Conservation (phyloP, 2,888 invertebrate genomes). For the Pristionchus mayeri region DNA sequence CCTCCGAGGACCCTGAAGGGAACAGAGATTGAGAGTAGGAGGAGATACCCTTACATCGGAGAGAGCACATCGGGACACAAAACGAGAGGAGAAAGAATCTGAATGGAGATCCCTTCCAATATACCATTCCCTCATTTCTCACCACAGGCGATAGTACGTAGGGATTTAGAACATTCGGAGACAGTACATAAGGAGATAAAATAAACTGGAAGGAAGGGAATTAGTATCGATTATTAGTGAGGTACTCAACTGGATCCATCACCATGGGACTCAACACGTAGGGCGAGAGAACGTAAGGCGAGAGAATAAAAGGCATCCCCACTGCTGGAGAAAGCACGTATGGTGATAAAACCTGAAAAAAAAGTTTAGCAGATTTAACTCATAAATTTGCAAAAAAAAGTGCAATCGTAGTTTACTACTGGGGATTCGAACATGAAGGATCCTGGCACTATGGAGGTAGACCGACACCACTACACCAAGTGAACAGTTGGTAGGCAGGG, state of each 20-base stretch:
- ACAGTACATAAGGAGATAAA: conserved; percentile 55
- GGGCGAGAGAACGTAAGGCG: conserved; percentile 58
- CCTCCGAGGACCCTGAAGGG: conserved; percentile 44
- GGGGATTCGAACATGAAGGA: too few relatives aligned
- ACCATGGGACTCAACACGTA: conserved; percentile 61
- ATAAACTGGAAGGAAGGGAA: conserved; percentile 54
- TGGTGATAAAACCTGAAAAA: conserved; percentile 58
- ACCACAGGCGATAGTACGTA: conserved; percentile 68
- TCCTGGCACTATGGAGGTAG: too few relatives aligned
- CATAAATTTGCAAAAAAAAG: too few relatives aligned
- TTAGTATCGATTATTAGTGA: too few relatives aligned
- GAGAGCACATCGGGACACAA: conserved; percentile 49
- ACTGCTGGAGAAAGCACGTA: conserved; percentile 65
- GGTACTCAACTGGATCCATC: conserved; percentile 52
- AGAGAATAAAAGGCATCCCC: conserved; percentile 68
- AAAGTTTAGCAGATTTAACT: too few relatives aligned
- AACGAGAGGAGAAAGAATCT: conserved; percentile 54
- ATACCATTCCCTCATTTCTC: too few relatives aligned
- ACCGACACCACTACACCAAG: too few relatives aligned
- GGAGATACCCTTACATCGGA: conserved; percentile 31
- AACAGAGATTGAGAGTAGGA: too few relatives aligned
- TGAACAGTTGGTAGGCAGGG: too few relatives aligned
- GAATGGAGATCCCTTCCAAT: conserved; percentile 61
- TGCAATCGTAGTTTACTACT: too few relatives aligned
- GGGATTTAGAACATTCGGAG: conserved; percentile 62